Evolutionary conservation across 2,888 invertebrate genomes (phyloP).

Genomic region (Coecobrya sp.): DNA sequence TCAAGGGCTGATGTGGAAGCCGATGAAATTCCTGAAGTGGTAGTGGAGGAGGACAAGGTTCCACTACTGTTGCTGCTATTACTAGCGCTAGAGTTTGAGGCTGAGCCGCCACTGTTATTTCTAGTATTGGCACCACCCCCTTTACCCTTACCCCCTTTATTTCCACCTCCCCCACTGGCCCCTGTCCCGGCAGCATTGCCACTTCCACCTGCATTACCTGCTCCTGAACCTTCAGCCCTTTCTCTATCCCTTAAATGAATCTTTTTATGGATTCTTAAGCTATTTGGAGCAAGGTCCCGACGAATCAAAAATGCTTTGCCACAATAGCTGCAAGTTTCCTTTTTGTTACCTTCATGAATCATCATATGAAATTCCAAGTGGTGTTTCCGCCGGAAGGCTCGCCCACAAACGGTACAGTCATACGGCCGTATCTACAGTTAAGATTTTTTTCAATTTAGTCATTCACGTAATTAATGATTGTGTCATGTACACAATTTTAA

Average conservation of each 20-base stretch:
- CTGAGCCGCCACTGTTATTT: slow-evolving; percentile 61
- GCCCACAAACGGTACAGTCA: slow-evolving; percentile 82
- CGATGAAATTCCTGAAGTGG: slow-evolving; percentile 78
- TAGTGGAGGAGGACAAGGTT: slow-evolving; percentile 40
- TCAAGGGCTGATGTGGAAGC: slow-evolving; percentile 77
- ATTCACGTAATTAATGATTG: too few species aligned
- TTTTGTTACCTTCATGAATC: slow-evolving; percentile 84
- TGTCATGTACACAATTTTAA: too few species aligned
- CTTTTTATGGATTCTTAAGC: slow-evolving; percentile 85
- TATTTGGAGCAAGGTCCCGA: slow-evolving; percentile 83
- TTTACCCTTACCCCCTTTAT: slow-evolving; percentile 44
- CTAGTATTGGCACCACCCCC: slow-evolving; percentile 35
- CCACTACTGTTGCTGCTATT: slow-evolving; percentile 48
- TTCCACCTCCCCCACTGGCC: not conserved
- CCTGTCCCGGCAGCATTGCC: slow-evolving; percentile 14
- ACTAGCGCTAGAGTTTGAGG: slow-evolving; percentile 62
- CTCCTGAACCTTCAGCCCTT: slow-evolving; percentile 49
- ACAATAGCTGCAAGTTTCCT: slow-evolving; percentile 83
- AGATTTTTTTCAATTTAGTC: too few species aligned
- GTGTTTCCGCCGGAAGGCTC: slow-evolving; percentile 83
- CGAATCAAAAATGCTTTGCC: slow-evolving; percentile 84
- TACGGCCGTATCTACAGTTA: slow-evolving; percentile 78
- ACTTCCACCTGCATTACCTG: slow-evolving; percentile 33
- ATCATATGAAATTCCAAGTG: slow-evolving; percentile 84
- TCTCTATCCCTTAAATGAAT: slow-evolving; percentile 82